A percentile compares a stretch with the other conserved stretches of the same genome.
Evolutionary conservation across 2,797 vertebrate genomes (phyloP).

Genomic region (Lepilemur ruficaudatus): DNA sequence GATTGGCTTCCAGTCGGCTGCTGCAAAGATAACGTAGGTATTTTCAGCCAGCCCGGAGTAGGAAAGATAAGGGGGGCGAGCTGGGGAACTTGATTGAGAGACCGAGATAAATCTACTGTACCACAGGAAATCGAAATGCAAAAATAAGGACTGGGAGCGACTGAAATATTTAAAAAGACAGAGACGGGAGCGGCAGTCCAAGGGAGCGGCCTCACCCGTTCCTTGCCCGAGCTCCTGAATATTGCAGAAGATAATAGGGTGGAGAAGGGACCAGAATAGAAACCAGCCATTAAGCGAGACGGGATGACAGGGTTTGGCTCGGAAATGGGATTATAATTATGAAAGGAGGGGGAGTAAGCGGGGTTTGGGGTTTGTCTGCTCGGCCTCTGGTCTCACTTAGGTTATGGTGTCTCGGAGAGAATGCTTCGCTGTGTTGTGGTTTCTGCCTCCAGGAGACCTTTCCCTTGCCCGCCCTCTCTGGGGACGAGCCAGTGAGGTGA

Average conservation of each 20-base stretch:
- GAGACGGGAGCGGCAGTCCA: conserved; percentile 59
- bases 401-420: not conserved
- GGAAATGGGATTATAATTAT: conserved; percentile 81
- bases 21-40: conserved; percentile 79
- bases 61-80: conserved; percentile 81
- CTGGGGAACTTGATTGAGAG: conserved; percentile 79
- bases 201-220: conserved; percentile 77
- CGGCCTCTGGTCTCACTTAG: not conserved
- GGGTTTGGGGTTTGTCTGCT: conserved; percentile 44
- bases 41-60: conserved; percentile 68
- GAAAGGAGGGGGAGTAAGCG: conserved; percentile 54
- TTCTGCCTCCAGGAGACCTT: not conserved
- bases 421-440: not conserved
- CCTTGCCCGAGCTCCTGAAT: conserved; percentile 76
- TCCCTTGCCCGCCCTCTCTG: not conserved
- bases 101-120: conserved; percentile 85
- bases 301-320: conserved; percentile 75
- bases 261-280: conserved; percentile 83
- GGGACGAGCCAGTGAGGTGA: rapidly evolving
- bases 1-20: conserved; percentile 69
- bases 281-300: conserved; percentile 79
- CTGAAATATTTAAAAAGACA: conserved; percentile 87
- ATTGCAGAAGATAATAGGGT: conserved; percentile 82
- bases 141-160: conserved; percentile 83
- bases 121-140: conserved; percentile 87